Evolutionary conservation across 2,113 vertebrate genomes (phyloP), one percentile per base, ranked within the genome.

Genomic region (Malurus melanocephalus): DNA sequence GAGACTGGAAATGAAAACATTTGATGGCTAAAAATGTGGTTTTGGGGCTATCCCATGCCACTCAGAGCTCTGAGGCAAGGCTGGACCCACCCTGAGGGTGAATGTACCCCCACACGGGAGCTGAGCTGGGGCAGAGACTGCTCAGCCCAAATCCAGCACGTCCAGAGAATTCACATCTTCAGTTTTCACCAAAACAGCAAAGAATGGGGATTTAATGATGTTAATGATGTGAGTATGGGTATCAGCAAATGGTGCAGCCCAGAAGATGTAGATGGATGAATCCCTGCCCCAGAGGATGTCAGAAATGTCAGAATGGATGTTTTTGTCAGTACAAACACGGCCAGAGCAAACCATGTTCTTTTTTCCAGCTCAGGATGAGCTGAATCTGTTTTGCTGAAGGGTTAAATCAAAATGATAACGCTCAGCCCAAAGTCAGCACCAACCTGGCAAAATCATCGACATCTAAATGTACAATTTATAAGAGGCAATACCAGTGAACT

Each of bases 181-280:
- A 2, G 3, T 76, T 62, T 27, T 80, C 68, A 67, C 23, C 60
- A 32, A 66, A 67, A 62, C 0, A 4, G 33, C 52, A 22, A 64
- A 60, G 23, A 67, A 80, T 0, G 7, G 60, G 14, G n/a, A 23
- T 84, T 88, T 75, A 56, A 26, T 15, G 30, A 26, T 13, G 18
- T 6, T 23, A 33, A 13, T 35, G 42, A 24, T 1, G 2, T 33
- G 40, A 30, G 22, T 26, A 3, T 1, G 23, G 52, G 18, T 5
- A 42, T 23, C 45, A 28, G 48, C 24, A 51, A 35, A 27, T 1
- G 11, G 40, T 11, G 16, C 11, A 55, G 65, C 15, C 38, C 48
- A 26, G 11, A 65, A 56, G 38, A 35, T 38, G 13, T 15, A 4
- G 13, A 22, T 51, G 74, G 30, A 14, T 1, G 62, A 46, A 56